Evolutionary conservation across 2,888 invertebrate genomes (phyloP).

Genomic region (Saturnia pavonia): DNA sequence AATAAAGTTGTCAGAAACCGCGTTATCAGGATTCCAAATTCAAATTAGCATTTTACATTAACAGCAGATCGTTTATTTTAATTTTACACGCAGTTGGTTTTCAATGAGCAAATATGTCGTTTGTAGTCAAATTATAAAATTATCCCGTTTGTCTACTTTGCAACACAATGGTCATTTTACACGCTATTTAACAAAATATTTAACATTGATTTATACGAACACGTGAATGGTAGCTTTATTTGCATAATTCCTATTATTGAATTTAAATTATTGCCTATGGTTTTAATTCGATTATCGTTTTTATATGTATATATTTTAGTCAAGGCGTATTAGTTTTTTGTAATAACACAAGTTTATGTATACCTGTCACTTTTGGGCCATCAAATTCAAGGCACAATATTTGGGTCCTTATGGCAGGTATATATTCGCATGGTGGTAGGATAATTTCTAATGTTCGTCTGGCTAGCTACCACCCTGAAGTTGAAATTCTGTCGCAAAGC

Average conservation of each 20-base stretch:
- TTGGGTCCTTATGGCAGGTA: too few species aligned
- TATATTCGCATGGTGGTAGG: too few species aligned
- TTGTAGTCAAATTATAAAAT: conserved; percentile 65
- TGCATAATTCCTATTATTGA: conserved; percentile 68
- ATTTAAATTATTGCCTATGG: conserved; percentile 48
- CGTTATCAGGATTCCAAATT: conserved; percentile 60
- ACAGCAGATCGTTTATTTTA: conserved; percentile 71
- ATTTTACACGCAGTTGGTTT: conserved; percentile 78
- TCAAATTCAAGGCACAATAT: too few species aligned
- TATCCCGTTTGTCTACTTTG: conserved; percentile 62
- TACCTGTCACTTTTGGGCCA: too few species aligned
- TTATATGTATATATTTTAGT: too few species aligned
- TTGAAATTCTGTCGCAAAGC: too few species aligned
- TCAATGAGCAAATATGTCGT: conserved; percentile 59
- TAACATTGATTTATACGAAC: conserved; percentile 63
- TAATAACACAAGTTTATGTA: too few species aligned
- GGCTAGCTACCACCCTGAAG: too few species aligned
- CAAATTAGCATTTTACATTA: conserved; percentile 62
- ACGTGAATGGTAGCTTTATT: conserved; percentile 63
- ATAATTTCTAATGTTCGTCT: too few species aligned
- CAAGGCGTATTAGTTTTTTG: too few species aligned
- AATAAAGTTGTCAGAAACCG: conserved; percentile 76
- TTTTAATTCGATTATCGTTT: conserved; percentile 43
- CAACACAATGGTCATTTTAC: conserved; percentile 66
- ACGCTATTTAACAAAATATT: conserved; percentile 77